These are phyloP conservation scores for Mobula hypostoma DNA, from an alignment of 2,113 vertebrate genomes.

Conservation along the genomic window DNA sequence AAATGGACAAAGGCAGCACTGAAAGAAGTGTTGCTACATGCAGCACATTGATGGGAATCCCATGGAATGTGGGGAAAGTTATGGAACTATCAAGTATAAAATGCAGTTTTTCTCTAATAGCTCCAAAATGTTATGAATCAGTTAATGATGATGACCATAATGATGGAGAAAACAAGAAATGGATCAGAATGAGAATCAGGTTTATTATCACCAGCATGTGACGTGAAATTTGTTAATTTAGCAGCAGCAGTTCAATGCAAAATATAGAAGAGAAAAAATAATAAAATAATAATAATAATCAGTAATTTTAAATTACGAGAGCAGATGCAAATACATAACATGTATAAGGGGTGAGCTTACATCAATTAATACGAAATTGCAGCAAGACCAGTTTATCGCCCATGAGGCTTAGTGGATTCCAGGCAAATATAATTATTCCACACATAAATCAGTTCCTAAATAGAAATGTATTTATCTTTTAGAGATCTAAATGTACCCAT, in stretches of 20 bases:
- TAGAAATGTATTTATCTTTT: background rate
- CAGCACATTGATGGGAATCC: background rate
- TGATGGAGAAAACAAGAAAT: background rate
- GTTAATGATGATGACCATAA: background rate
- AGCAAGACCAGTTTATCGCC: background rate
- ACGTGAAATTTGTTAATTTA: too few relatives aligned
- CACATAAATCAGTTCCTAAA: background rate
- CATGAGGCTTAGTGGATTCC: background rate
- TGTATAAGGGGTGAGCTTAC: background rate
- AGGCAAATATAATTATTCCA: background rate
- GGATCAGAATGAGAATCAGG: background rate
- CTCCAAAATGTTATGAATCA: background rate
- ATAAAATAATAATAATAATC: too few relatives aligned
- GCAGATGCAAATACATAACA: background rate
- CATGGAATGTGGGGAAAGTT: background rate
- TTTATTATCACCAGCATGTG: too few relatives aligned
- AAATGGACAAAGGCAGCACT: background rate
- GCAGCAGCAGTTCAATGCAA: too few relatives aligned
- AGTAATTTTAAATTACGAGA: background rate
- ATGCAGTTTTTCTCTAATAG: background rate
- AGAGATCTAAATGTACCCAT: background rate
- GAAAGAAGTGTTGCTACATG: background rate
- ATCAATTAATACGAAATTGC: too few relatives aligned
- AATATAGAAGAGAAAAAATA: too few relatives aligned
- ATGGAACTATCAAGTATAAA: background rate